Base-by-base conservation (phyloP, 2,888 invertebrate genomes). In the Laspeyria flexula region DNA sequence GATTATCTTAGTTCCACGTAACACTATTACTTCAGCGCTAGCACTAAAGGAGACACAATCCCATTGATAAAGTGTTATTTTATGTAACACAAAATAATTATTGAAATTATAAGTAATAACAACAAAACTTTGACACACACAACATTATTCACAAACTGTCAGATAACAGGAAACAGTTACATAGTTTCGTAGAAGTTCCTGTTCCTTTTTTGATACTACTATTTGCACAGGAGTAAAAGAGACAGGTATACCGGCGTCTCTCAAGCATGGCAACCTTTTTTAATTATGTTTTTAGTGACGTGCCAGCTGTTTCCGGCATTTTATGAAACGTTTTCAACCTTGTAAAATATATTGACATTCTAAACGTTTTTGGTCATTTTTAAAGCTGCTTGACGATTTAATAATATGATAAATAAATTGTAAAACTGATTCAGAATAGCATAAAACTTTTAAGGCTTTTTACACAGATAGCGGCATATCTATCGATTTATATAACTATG, bases 121-220 rank as follows among this genome's bases (percentile, higher is more conserved):
- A 91, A 91, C 89, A 90, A 89, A 89, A 89, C 81, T 89, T 81
- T 88, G 88, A 90, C 90, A 87, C 85, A 88, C 82, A 81, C 52
- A 68, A 77, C 63, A 80, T 79, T 65, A 78, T 71, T 81, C 78
- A 77, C 75, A 75, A 83, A 81, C 72, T 85, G 86, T 85, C 86
- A 80, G 73, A 74, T 70, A 55, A 53, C 52, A 73, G 77, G 78
- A 79, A 76, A 67, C 65, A 73, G 67, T 63, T 62, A 69, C 62
- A 54, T 59, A 47, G 58, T 61, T 61, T 58, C 58, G 57, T 50
- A 56, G 40, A 43, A 52, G 34, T 52, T 15, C 18, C 43, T 51
- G 59, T 52, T 51, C 47, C 59, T 34, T 65, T 67, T 64, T 51
- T 49, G 65, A 43, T 56, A 12, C 13, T 35, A 1, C 13, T 42